Conservation (phyloP, 2,888 invertebrate species). For the Dryomyza anilis region DNA sequence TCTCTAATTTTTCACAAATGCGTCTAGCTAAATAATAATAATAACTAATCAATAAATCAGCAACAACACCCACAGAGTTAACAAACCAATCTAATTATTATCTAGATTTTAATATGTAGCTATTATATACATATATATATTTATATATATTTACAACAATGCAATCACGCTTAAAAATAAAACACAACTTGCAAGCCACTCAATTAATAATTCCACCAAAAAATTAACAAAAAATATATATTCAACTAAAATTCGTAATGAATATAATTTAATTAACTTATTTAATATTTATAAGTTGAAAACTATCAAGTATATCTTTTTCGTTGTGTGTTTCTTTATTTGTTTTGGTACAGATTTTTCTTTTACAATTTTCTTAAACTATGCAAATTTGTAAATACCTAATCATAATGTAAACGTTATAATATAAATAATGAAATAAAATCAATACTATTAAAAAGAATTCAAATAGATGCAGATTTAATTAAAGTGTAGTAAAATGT, state of each 20-base stretch:
- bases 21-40: too few relatives aligned
- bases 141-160: conserved; percentile 9
- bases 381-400: conserved; percentile 2
- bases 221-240: too few relatives aligned
- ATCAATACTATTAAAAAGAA: conserved; percentile 13
- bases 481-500: too few relatives aligned
- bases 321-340: too few relatives aligned
- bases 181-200: background rate
- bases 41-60: background rate
- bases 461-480: too few relatives aligned
- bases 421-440: conserved; percentile 1
- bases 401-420: conserved; percentile 4
- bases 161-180: conserved; percentile 3
- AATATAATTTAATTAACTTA: too few relatives aligned
- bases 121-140: conserved; percentile 1
- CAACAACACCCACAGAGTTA: conserved; percentile 21
- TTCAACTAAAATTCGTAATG: too few relatives aligned
- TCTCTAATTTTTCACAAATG: too few relatives aligned
- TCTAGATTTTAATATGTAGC: background rate
- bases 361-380: background rate
- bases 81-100: conserved; percentile 7
- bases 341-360: too few relatives aligned
- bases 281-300: too few relatives aligned
- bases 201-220: background rate
- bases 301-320: too few relatives aligned